Base-by-base conservation (phyloP, 2,797 vertebrate genomes). In the Anolis apletophallus region DNA sequence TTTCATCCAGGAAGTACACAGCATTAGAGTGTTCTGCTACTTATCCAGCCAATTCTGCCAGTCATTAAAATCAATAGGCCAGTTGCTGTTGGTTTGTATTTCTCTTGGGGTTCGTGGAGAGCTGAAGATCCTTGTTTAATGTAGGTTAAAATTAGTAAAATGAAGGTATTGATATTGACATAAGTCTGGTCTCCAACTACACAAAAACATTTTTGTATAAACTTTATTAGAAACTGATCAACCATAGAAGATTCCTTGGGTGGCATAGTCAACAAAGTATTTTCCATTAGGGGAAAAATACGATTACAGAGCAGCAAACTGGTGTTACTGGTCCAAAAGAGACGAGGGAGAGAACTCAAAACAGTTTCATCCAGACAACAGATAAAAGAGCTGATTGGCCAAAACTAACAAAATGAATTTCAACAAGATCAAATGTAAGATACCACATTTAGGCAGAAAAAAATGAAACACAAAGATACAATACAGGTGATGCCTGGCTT, bases 171-270 rank as follows among this genome's bases (percentile, higher is more conserved):
- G 21, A 40, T n/a, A 34, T 11, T 1, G 17, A 57, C 73, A 23
- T 13, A 57, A 26, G 40, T 2, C 1, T 17, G 26, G 14, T 19
- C 36, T 57, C 9, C 3, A 59, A 59, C 10, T 12, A 72, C 29
- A 83, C 9, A 64, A 32, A 54, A 1, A 34, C 16, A 69, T 23
- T 57, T 68, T 61, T 57, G 34, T 59, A 29, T 23, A 21, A 64
- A 57, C 59, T 84, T 87, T 88, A 80, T 74, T 84, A 74, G 75
- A 80, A 74, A 80, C 34, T 0, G 6, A 36, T 8, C 74, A 0
- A 34, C 34, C n/a, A 52, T 19, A 46, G 34, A 16, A 19, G 11
- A 21, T 59, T 79, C 57, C 68, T 79, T 67, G 40, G 40, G 36
- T 64, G 23, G 78, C 4, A 74, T 40, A 54, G 54, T 84, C 57